These are phyloP conservation scores for Donacobius atricapilla DNA, from an alignment of 2,113 vertebrate genomes.

Conservation along the genomic window DNA sequence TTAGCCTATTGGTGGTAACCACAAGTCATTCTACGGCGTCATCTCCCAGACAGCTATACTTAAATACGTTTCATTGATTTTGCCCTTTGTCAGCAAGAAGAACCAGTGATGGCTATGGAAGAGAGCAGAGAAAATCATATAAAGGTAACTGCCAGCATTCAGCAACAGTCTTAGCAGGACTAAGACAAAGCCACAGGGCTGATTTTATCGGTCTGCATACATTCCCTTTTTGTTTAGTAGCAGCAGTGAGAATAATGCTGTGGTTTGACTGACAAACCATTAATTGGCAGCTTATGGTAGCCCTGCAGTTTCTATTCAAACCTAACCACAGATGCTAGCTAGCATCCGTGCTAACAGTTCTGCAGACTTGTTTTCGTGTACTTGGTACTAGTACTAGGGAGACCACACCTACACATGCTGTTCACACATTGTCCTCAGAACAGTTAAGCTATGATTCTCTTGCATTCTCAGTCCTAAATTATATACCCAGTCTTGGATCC, in stretches of 20 bases:
- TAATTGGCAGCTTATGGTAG: not conserved
- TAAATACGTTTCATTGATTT: not conserved
- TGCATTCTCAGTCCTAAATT: not conserved
- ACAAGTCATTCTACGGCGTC: not conserved
- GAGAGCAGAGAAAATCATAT: not conserved
- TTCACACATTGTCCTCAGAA: not conserved
- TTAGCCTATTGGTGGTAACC: not conserved
- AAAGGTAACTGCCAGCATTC: not conserved
- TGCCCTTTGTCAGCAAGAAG: not conserved
- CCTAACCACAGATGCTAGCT: not conserved
- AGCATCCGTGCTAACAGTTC: not conserved
- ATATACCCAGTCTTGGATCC: not conserved
- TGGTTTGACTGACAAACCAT: not conserved
- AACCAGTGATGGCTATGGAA: not conserved
- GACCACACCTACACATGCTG: not conserved
- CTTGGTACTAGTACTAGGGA: not conserved
- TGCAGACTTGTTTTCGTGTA: not conserved
- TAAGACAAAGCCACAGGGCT: not conserved
- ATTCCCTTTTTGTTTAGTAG: not conserved
- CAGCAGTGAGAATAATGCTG: not conserved
- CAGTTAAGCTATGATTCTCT: not conserved
- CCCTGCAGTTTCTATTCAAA: not conserved
- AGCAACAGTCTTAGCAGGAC: not conserved
- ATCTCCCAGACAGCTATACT: not conserved
- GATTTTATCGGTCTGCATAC: not conserved